Evolutionary conservation across 2,797 vertebrate species (phyloP), one percentile per base, ranked within the genome.

Genomic region (Cirrhinus mrigala): DNA sequence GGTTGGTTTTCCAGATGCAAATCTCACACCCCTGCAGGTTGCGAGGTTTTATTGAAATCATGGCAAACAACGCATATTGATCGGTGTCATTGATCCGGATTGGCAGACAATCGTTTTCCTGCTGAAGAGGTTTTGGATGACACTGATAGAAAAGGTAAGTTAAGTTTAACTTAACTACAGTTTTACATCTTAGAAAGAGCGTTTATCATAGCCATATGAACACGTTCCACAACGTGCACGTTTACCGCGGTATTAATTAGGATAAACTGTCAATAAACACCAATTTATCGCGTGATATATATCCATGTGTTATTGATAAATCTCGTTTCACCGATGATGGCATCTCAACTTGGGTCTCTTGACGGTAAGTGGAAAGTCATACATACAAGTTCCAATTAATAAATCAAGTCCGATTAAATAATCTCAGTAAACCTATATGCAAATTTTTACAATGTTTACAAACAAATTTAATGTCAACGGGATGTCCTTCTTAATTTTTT

Each of bases 31-130:
- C 58, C 20, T 60, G n/a, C 68, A 7, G 22, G 2, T 3, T 46
- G 46, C 27, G 71, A 50, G 46, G 11, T 27, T 54, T 75, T 37
- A 64, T 76, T 66, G 76, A 83, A 83, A 83, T 64, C 46, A 83
- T 83, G 82, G 29, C 71, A 40, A 83, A 44, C 20, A 8, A 48
- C 46, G 2, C 0, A 16, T 18, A 52, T 40, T 76, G 58, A 52
- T 76, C 44, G 1, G 20, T 76, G 46, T 76, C 27, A 64, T 20
- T 83, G 40, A 83, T 60, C n/a, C 1, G 29, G 12, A 52, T 37
- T 24, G 37, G 48, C 16, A 18, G 33, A 46, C 58, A 79, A 22
- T 79, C 40, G 60, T 60, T 73, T n/a, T 33, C 15, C 20, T 62
- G 56, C 27, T 64, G 10, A n/a, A 12, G 20, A 12, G 12, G 6